phyloP scores from a whole-genome alignment of 1,140 invertebrate genomes.

The Pinna nobilis region DNA sequence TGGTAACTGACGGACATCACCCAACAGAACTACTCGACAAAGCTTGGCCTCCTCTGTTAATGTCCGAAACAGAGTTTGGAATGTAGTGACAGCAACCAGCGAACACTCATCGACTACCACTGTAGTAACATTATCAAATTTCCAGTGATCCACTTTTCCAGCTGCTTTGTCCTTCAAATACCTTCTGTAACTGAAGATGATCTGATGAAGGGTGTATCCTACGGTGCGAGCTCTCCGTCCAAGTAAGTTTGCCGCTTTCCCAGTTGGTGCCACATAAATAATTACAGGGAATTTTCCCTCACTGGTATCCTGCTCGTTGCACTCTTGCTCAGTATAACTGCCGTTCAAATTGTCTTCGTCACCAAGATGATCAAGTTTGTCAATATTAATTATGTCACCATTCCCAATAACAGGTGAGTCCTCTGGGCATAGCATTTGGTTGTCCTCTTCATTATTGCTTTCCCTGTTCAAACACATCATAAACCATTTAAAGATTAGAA shows the following conservation, averaged over 20 bases:
- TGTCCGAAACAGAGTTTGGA: conserved; percentile 58
- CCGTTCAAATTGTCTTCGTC: too few relatives aligned
- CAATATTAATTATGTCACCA: too few relatives aligned
- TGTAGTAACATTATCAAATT: conserved; percentile 48
- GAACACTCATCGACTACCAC: conserved; percentile 71
- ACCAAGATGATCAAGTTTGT: too few relatives aligned
- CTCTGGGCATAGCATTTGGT: background rate
- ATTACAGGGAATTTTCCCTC: background rate
- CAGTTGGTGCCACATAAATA: conserved; percentile 64
- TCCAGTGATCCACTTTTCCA: conserved; percentile 50
- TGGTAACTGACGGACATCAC: conserved; percentile 69
- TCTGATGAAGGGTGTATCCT: conserved; percentile 67
- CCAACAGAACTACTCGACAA: conserved; percentile 63
- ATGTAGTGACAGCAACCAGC: conserved; percentile 65
- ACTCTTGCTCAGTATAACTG: background rate
- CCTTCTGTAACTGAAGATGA: conserved; percentile 61
- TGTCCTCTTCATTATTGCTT: background rate
- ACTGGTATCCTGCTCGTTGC: background rate
- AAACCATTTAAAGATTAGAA: too few relatives aligned
- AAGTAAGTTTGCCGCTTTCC: conserved; percentile 69
- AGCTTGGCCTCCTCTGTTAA: conserved; percentile 59
- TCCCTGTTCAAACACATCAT: too few relatives aligned
- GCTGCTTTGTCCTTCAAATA: conserved; percentile 23
- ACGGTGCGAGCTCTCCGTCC: conserved; percentile 56
- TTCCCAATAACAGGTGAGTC: too few relatives aligned